phyloP scores from a whole-genome alignment of 2,797 vertebrate species.

The Eptatretus atami region DNA sequence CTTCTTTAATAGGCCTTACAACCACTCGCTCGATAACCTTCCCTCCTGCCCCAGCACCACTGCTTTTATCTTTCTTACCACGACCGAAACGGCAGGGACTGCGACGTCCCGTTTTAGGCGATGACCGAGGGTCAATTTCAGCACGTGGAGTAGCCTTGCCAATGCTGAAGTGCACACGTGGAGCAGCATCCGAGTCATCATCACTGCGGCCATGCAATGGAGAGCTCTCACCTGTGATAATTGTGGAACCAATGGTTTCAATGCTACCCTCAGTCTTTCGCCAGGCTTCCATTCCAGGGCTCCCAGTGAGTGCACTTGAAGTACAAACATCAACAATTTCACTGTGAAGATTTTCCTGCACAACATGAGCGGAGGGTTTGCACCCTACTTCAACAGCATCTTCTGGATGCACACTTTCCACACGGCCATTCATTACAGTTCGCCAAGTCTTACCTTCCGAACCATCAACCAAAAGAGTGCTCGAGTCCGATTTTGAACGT shows the following conservation, averaged over 20 bases:
- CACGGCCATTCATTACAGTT: slow-evolving; percentile 59
- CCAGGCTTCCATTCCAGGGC: slow-evolving; percentile 13
- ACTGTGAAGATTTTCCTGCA: slow-evolving; percentile 87
- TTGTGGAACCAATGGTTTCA: too few relatives aligned
- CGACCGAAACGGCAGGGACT: slow-evolving; percentile 47
- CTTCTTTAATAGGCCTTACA: slow-evolving; percentile 71
- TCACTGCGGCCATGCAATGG: slow-evolving; percentile 36
- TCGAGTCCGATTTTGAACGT: slow-evolving; percentile 89
- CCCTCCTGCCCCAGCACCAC: slow-evolving; percentile 58
- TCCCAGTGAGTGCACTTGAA: slow-evolving; percentile 54
- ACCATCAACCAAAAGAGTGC: slow-evolving; percentile 36
- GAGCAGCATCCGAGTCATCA: slow-evolving; percentile 37
- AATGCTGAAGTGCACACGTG: slow-evolving; percentile 93
- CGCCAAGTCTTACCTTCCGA: slow-evolving; percentile 78
- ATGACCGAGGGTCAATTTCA: slow-evolving; percentile 54
- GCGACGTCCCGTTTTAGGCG: slow-evolving; percentile 86
- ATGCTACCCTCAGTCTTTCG: neutral
- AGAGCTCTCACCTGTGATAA: slow-evolving; percentile 28
- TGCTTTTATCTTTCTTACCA: slow-evolving; percentile 83
- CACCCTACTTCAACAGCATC: slow-evolving; percentile 37
- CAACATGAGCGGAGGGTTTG: slow-evolving; percentile 68
- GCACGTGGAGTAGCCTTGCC: slow-evolving; percentile 86
- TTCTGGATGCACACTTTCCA: slow-evolving; percentile 58
- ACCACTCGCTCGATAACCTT: slow-evolving; percentile 43
- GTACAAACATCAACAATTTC: slow-evolving; percentile 90